phyloP scores from a whole-genome alignment of 1,140 invertebrate species.

The Halictus rubicundus region DNA sequence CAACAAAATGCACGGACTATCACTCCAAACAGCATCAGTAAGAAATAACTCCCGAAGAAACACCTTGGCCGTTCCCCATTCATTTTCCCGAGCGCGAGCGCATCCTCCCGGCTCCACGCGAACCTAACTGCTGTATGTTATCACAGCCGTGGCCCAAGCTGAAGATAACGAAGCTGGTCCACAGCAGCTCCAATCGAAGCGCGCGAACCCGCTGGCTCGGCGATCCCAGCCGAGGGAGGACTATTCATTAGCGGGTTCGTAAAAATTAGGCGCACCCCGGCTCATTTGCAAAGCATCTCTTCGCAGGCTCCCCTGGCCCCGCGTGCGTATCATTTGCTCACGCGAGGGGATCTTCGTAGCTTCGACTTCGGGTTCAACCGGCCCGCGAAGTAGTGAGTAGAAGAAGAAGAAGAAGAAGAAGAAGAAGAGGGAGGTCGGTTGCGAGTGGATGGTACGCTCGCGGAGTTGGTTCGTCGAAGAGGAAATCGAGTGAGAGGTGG shows the following conservation, averaged over 20 bases:
- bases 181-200: too few relatives aligned
- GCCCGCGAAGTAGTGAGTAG: too few relatives aligned
- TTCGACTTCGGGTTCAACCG: slow-evolving; percentile 35
- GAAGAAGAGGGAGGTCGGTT: too few relatives aligned
- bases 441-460: background rate
- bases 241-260: slow-evolving; percentile 58
- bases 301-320: background rate
- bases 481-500: background rate
- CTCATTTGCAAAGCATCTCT: slow-evolving; percentile 63
- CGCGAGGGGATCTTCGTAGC: slow-evolving; percentile 25
- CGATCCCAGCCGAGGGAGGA: slow-evolving; percentile 42
- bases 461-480: slow-evolving; percentile 14
- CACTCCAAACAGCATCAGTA: too few relatives aligned
- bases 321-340: slow-evolving; percentile 58
- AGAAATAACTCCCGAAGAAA: too few relatives aligned
- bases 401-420: too few relatives aligned
- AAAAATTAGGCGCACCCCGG: slow-evolving; percentile 59
- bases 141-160: too few relatives aligned
- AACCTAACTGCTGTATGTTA: too few relatives aligned
- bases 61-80: too few relatives aligned
- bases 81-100: too few relatives aligned
- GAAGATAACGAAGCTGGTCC: background rate
- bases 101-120: too few relatives aligned
- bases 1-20: too few relatives aligned
- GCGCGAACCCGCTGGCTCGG: background rate